Evolutionary conservation across 2,888 invertebrate species (phyloP), one percentile per base, ranked within the genome.

Genomic region (Chloroclysta siterata): DNA sequence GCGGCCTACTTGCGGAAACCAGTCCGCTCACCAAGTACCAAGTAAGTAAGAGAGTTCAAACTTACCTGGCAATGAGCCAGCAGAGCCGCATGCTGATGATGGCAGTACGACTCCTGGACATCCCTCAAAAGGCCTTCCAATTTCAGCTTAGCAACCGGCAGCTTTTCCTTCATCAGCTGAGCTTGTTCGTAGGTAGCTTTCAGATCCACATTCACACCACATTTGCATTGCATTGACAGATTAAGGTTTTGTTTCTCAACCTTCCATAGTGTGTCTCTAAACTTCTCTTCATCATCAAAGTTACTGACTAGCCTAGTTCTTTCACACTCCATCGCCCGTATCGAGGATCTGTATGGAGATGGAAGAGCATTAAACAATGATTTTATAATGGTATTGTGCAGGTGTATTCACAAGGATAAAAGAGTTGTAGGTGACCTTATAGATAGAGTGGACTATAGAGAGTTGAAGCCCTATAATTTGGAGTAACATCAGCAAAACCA

Each of bases 61-160:
- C 1, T 4, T 68, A 91, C 92, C 85, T 91, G 89, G 75, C 79
- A 89, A 75, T 89, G 81, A 2, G 91, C 83, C 66, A 90, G 74
- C 39, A 90, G 63, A 0, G 88, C 88, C 0, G 82, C 78, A 71
- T 90, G 89, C 63, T 89, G 89, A 66, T 92, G 83, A 72, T 90
- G 89, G 54, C 90, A 90, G 66, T 89, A 92, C 0, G 88, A 86
- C 22, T 91, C 89, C 71, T 89, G 87, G 0, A 89, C 79, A 61
- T 91, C 88, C 39, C 80, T 77, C 48, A 88, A 64, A 10, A 92
- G 65, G 0, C 77, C 76, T 59, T 90, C 85, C n/a, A 91, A 66
- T 50, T 78, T 78, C 76, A 92, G 69, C 55, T 81, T 81, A 0
- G 89, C 89, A 0, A 81, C 76, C 0, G 90, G 90, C 17, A 92